phyloP scores from a whole-genome alignment of 2,888 invertebrate species.

The Sarcophaga carnaria region DNA sequence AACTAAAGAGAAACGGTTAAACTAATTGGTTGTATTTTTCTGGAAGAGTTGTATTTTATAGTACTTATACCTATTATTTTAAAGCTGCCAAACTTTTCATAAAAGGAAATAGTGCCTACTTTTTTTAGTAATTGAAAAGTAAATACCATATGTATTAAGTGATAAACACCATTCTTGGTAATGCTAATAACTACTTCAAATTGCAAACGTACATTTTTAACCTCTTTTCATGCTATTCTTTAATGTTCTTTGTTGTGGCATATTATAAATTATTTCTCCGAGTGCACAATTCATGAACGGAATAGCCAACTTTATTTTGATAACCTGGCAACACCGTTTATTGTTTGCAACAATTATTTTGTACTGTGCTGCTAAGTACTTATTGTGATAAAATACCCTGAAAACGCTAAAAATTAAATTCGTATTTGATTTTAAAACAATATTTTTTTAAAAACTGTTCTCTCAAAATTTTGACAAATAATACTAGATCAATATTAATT shows the following conservation, averaged over 20 bases:
- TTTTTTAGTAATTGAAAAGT: background rate
- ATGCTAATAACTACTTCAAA: no score
- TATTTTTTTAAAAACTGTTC: no score
- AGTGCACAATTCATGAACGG: background rate
- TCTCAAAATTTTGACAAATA: no score
- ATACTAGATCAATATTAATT: no score
- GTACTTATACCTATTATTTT: background rate
- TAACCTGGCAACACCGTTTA: slow-evolving; percentile 27
- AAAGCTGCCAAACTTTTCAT: slow-evolving; percentile 3
- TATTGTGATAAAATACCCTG: background rate
- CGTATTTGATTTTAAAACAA: no score
- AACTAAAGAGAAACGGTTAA: slow-evolving; percentile 39
- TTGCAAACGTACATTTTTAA: no score
- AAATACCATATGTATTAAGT: background rate
- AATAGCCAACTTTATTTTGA: slow-evolving; percentile 8
- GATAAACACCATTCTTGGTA: no score
- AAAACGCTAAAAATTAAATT: background rate
- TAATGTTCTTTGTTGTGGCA: background rate
- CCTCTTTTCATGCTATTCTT: background rate
- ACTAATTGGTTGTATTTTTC: slow-evolving; percentile 20
- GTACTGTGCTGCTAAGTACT: background rate
- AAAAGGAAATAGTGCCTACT: background rate
- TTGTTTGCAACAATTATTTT: background rate
- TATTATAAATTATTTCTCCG: background rate
- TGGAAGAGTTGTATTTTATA: slow-evolving; percentile 34